phyloP scores from a whole-genome alignment of 2,797 vertebrate species.

The Molossus molossus region DNA sequence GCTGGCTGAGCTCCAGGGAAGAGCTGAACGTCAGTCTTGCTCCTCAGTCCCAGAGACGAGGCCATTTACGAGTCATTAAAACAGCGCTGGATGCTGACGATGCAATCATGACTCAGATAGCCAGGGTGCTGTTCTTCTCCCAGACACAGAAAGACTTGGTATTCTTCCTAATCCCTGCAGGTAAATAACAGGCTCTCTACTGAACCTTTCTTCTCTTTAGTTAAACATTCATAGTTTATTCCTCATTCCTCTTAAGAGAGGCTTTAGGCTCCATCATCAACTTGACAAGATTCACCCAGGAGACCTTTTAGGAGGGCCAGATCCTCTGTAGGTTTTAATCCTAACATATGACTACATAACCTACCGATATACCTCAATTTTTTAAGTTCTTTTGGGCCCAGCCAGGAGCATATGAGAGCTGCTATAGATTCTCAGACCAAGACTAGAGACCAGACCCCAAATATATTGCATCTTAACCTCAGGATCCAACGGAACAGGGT shows the following conservation, averaged over 20 bases:
- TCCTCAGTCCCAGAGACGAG: neutral
- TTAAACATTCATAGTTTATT: neutral
- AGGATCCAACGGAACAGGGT: neutral
- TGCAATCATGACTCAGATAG: neutral
- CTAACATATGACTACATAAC: neutral
- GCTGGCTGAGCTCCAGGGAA: constrained; percentile 27
- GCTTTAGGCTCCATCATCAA: neutral
- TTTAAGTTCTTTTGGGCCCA: neutral
- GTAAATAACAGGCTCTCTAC: neutral
- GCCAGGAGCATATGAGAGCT: neutral
- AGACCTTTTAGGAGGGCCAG: neutral
- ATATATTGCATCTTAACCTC: neutral
- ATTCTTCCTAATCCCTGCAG: constrained; percentile 9
- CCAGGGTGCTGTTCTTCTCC: neutral
- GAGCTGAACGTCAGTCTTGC: neutral
- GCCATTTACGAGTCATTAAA: neutral
- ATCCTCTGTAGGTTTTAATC: neutral
- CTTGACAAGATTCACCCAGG: constrained; percentile 6
- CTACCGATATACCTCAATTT: neutral
- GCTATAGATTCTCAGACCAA: neutral
- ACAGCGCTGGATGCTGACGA: neutral
- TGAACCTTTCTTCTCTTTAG: neutral
- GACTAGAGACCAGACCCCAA: neutral
- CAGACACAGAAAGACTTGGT: neutral
- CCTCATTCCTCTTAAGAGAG: constrained; percentile 26